Evolutionary conservation across 1,140 invertebrate genomes (phyloP), one percentile per base, ranked within the genome.

Genomic region (Pogonomyrmex barbatus): DNA sequence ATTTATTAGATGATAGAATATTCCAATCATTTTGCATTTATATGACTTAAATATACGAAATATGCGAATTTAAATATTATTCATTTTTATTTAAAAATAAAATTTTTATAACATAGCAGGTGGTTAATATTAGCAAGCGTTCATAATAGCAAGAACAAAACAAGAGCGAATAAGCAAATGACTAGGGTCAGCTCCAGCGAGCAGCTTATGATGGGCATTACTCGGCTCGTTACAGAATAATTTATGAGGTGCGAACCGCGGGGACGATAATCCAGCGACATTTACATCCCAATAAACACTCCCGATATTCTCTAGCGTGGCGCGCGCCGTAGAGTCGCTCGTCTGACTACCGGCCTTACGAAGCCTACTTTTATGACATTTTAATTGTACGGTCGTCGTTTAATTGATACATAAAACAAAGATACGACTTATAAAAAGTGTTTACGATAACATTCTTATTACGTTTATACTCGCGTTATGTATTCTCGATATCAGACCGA

Each of bases 261-360:
- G 93, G 94, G 93, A 94, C 94, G 94, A 95, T 95, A 95, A 95
- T 95, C 94, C 94, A 93, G 91, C 93, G 94, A 95, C 94, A 95
- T 95, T 95, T 95, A 95, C 94, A 95, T 95, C 94, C 94, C 94
- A 95, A 95, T 95, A 95, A 95, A 95, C 94, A 94, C 87, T 92
- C 91, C 70, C 89, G 92, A 94, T 93, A 94, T 91, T 58, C 56
- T 24, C 36, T 90, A 85, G 89, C 77, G 65, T 89, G 81, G 87
- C 88, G 88, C 87, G 91, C 88, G 91, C 88, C 89, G 77, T 89
- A 78, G 87, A 76, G 45, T 77, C 42, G 42, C 54, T 54, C 8
- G 47, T 36, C 56, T 30, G 60, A 36, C 67, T 68, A 78, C 67
- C 70, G 52, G 45, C 24, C 76, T 70, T 58, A 33, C 71, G 83